Percentiles rank a stretch among this genome's conserved stretches.
Conservation (phyloP, 2,888 invertebrate genomes). For the Harpalus rubripes region DNA sequence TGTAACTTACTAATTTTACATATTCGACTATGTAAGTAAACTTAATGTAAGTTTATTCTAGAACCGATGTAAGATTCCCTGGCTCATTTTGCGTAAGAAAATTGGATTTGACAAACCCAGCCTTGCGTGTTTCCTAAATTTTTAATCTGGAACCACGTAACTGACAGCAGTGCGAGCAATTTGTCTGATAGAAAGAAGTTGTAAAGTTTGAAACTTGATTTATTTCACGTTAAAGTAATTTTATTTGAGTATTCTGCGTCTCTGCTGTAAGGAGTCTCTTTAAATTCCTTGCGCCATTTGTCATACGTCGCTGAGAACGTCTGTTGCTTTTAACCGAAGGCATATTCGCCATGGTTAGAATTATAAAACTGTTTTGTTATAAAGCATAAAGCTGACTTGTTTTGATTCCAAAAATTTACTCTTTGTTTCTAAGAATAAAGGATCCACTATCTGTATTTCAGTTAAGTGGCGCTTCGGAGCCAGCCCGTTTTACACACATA, state of each 20-base stretch:
- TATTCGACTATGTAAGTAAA: too few species aligned
- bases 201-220: conserved; percentile 64
- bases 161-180: conserved; percentile 53
- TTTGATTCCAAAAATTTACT: too few species aligned
- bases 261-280: conserved; percentile 51
- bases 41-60: background rate
- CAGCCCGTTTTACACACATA: too few species aligned
- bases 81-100: conserved; percentile 35
- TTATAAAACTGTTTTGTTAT: too few species aligned
- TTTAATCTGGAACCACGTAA: conserved; percentile 49
- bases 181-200: conserved; percentile 58
- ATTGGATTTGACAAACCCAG: conserved; percentile 37
- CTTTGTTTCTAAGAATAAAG: too few species aligned
- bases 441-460: too few species aligned
- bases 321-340: background rate
- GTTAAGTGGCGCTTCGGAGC: too few species aligned
- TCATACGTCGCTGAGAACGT: conserved; percentile 39
- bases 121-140: conserved; percentile 53
- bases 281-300: conserved; percentile 63
- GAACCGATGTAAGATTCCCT: conserved; percentile 8
- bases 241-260: conserved; percentile 57
- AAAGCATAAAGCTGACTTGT: too few species aligned
- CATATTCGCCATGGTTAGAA: too few species aligned
- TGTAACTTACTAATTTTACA: background rate
- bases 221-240: conserved; percentile 64